Conservation (phyloP, 64 coral and sea anemone genomes). For the Stylophora pistillata region DNA sequence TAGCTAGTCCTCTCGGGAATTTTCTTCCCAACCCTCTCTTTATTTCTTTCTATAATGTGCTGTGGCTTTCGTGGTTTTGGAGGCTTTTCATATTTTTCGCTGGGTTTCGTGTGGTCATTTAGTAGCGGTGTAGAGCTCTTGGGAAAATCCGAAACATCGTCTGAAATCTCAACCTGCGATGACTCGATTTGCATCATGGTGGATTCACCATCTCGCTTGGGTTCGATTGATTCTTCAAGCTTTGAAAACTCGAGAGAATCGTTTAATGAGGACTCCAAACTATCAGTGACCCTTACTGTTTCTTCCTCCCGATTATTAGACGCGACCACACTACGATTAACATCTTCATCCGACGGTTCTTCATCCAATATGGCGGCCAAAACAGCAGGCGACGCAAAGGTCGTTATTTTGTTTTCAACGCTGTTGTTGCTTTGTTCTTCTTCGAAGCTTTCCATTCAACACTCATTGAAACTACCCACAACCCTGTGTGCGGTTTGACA, state of each 20-base stretch:
- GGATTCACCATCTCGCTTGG: background rate
- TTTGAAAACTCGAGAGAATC: constrained; percentile 37
- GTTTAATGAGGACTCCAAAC: constrained; percentile 1
- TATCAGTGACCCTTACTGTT: background rate
- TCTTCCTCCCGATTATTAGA: background rate
- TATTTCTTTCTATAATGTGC: constrained; percentile 52
- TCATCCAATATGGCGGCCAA: constrained; percentile 88
- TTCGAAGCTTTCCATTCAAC: constrained; percentile 19
- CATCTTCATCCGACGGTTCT: background rate
- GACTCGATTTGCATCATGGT: background rate
- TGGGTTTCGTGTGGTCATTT: constrained; percentile 1
- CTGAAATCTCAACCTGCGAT: background rate
- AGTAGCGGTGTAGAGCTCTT: constrained; percentile 30
- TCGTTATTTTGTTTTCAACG: constrained; percentile 59
- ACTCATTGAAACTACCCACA: background rate
- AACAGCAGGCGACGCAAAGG: constrained; percentile 75
- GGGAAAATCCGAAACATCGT: background rate
- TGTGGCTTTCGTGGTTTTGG: background rate
- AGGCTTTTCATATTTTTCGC: constrained; percentile 1
- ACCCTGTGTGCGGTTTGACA: background rate
- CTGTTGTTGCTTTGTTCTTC: background rate
- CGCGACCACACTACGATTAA: background rate
- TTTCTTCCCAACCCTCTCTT: constrained; percentile 25
- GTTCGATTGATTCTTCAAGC: background rate
- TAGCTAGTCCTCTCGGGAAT: constrained; percentile 46